Evolutionary conservation across 2,888 invertebrate species (phyloP), one percentile per base, ranked within the genome.

Genomic region (Drosophila pegasa): DNA sequence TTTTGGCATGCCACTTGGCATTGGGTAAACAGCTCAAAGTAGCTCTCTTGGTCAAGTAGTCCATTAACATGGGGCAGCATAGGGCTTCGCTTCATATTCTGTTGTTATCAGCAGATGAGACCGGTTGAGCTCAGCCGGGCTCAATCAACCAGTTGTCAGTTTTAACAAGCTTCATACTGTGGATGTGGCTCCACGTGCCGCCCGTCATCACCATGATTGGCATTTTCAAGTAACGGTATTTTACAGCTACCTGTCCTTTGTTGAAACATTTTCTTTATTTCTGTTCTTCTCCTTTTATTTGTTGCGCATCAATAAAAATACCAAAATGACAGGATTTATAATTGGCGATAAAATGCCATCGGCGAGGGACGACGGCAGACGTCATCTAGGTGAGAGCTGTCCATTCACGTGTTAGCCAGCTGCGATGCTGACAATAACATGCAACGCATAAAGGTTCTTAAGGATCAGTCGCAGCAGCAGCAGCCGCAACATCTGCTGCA

Each of bases 311-410:
- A 60, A 82, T 82, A 85, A 87, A 80, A 87, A 72, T 70, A 63
- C 56, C 58, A 72, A 74, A 78, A 69, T 87, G 87, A 71, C 87
- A 85, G 86, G 60, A 75, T 81, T 88, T 74, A 83, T 86, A 85
- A 85, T 85, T 87, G 85, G 71, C 73, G 71, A 83, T 83, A 87
- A 87, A 87, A 87, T 83, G 83, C 79, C 65, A 83, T 69, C 83
- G 80, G 64, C 77, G 62, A 62, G 64, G 70, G 61, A 68, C 70
- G 50, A 43, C 54, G 56, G 41, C 48, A 59, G 52, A 20, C 43
- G 35, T n/a, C 37, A 27, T 48, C 16, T 31, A 41, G 18, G n/a
- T 38, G 31, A 50, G 16, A 52, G 48, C 40, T 58, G 54, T 51
- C 37, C 25, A 16, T 52, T 81, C 78, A 87, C 74, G 71, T 78